phyloP scores from a whole-genome alignment of 2,888 invertebrate genomes.

The Escarpia spicata region DNA sequence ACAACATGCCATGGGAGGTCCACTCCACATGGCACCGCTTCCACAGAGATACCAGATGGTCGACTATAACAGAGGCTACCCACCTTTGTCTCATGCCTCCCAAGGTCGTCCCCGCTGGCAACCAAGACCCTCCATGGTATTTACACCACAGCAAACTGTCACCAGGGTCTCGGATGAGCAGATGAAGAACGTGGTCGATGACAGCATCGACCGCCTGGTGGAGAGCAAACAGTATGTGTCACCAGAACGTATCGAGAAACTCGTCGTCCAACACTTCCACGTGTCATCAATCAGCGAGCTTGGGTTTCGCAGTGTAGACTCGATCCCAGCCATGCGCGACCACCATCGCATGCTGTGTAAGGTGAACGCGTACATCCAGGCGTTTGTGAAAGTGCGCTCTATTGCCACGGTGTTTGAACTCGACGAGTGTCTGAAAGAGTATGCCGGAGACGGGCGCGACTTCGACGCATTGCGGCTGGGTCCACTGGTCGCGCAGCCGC shows the following conservation, averaged over 20 bases:
- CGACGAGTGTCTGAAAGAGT: constrained; percentile 51
- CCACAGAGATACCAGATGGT: too few species aligned
- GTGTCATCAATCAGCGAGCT: constrained; percentile 31
- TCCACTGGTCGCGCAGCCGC: constrained; percentile 56
- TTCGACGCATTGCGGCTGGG: constrained; percentile 56
- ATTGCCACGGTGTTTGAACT: constrained; percentile 59
- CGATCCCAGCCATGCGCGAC: constrained; percentile 47
- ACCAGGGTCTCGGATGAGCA: constrained; percentile 39
- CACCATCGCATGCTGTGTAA: constrained; percentile 47
- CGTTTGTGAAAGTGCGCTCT: constrained; percentile 52
- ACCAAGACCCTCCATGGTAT: neutral
- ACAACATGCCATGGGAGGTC: neutral
- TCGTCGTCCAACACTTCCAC: constrained; percentile 46
- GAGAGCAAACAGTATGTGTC: constrained; percentile 57
- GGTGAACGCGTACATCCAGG: constrained; percentile 56
- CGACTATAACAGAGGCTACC: neutral
- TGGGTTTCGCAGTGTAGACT: constrained; percentile 23
- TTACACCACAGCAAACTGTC: neutral
- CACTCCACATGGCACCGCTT: neutral
- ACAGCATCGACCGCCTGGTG: constrained; percentile 56
- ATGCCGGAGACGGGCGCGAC: constrained; percentile 43
- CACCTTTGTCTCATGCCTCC: neutral
- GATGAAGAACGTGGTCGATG: constrained; percentile 51
- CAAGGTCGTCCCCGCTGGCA: neutral
- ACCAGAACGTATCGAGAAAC: constrained; percentile 49